Evolutionary conservation across 2,113 vertebrate species (phyloP).

Genomic region (Gallinago undulata): DNA sequence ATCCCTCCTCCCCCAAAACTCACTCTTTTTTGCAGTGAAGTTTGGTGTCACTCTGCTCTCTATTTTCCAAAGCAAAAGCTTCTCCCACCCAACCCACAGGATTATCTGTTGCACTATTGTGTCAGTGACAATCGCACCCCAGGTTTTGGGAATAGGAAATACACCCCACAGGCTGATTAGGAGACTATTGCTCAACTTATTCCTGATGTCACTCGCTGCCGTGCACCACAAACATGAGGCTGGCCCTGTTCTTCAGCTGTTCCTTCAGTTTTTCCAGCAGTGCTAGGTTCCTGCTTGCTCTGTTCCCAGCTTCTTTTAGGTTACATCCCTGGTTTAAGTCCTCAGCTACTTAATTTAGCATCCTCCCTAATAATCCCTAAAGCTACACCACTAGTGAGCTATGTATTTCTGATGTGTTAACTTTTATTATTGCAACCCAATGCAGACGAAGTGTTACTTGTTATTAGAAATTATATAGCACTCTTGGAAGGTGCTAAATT

Average conservation of each 20-base stretch:
- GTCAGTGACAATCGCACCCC: background rate
- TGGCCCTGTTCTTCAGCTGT: background rate
- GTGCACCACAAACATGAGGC: background rate
- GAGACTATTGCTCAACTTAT: background rate
- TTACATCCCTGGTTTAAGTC: conserved; percentile 1
- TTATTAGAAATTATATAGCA: background rate
- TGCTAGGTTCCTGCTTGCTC: background rate
- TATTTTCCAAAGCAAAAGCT: background rate
- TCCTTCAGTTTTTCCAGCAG: conserved; percentile 46
- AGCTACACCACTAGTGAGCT: background rate
- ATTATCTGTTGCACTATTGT: background rate
- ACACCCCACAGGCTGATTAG: background rate
- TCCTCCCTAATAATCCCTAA: background rate
- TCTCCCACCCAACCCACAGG: background rate
- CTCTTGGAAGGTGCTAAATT: background rate
- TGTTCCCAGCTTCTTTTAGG: conserved; percentile 3
- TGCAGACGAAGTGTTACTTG: background rate
- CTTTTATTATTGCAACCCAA: background rate
- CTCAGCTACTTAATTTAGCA: conserved; percentile 26
- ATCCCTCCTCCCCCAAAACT: background rate
- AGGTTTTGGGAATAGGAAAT: background rate
- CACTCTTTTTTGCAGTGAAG: background rate
- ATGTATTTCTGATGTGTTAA: background rate
- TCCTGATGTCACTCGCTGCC: background rate
- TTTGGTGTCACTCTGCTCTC: background rate